phyloP scores from a whole-genome alignment of 2,888 invertebrate species.

The Pelosia muscerda region DNA sequence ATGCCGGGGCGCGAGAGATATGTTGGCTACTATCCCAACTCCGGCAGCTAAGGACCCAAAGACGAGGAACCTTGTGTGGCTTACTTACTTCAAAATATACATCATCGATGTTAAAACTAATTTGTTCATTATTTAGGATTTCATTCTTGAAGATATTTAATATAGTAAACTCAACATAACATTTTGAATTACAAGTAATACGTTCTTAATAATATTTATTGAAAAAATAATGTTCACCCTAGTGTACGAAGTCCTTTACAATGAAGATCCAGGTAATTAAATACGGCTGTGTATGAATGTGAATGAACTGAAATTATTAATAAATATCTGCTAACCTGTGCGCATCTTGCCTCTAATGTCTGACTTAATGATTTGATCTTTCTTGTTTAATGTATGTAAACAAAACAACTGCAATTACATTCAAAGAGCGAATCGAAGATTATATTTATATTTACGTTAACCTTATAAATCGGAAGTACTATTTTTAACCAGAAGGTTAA shows the following conservation, averaged over 20 bases:
- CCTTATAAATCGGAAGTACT: not conserved
- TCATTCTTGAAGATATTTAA: too few relatives aligned
- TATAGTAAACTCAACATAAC: too few relatives aligned
- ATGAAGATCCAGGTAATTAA: conserved; percentile 58
- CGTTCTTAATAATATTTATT: too few relatives aligned
- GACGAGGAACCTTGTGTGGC: too few relatives aligned
- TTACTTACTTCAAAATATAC: too few relatives aligned
- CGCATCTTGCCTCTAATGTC: conserved; percentile 55
- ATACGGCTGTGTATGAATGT: conserved; percentile 29
- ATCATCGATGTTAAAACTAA: too few relatives aligned
- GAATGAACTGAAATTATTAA: conserved; percentile 47
- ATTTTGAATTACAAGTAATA: too few relatives aligned
- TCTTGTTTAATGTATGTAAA: conserved; percentile 7
- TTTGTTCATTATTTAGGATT: too few relatives aligned
- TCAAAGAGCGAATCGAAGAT: not conserved
- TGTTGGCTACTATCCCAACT: too few relatives aligned
- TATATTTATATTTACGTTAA: not conserved
- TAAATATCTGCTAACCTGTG: conserved; percentile 57
- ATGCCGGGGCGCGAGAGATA: too few relatives aligned
- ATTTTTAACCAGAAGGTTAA: too few relatives aligned
- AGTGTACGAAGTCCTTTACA: conserved; percentile 19
- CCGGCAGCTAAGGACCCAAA: too few relatives aligned
- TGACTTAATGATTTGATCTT: conserved; percentile 45
- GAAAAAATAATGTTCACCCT: not conserved
- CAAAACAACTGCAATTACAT: conserved; percentile 7